Evolutionary conservation across 2,888 invertebrate genomes (phyloP), one percentile per base, ranked within the genome.

Genomic region (Chaetogeoica ovagalla): DNA sequence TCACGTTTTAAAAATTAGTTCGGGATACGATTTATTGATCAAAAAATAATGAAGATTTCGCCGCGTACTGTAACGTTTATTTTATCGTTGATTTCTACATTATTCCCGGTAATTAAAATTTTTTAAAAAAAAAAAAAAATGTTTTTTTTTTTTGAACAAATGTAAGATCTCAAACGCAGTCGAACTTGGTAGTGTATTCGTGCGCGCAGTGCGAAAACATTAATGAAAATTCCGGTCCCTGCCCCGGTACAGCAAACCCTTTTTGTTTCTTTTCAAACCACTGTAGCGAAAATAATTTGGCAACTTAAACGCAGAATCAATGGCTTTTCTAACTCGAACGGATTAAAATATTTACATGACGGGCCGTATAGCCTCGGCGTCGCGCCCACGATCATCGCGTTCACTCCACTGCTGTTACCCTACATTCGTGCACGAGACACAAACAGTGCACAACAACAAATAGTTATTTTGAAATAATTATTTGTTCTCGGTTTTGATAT

Each of bases 301-400:
- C 11, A 15, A 52, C 52, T 30, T 60, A 59, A 60, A 23, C 59
- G 60, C 19, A 70, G 23, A 52, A 66, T 65, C 39, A 65, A 72
- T 55, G 21, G 37, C 23, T 55, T 23, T 2, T 11, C 13, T 23
- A 43, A 65, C 57, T 23, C 21, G 15, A 65, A 65, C 19, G 75
- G 75, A 75, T 75, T 65, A 74, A 65, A 65, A 39, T 65, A 52
- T 74, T 55, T 66, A 19, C 57, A 39, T 66, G 17, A 66, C 39
- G 57, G 30, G 48, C 48, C 39, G 11, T 39, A 57, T 9, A 2
- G 39, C n/a, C n/a, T n/a, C 6, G 52, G 11, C n/a, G 17, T 30
- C 52, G 23, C 52, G 9, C 43, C 7, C 43, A 43, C 43, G 43
- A 43, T 43, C 9, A 6, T 57, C 8, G 43, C 66, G 52, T 75